Base-by-base conservation (phyloP, 1,140 invertebrate species). In the Listronotus bonariensis region DNA sequence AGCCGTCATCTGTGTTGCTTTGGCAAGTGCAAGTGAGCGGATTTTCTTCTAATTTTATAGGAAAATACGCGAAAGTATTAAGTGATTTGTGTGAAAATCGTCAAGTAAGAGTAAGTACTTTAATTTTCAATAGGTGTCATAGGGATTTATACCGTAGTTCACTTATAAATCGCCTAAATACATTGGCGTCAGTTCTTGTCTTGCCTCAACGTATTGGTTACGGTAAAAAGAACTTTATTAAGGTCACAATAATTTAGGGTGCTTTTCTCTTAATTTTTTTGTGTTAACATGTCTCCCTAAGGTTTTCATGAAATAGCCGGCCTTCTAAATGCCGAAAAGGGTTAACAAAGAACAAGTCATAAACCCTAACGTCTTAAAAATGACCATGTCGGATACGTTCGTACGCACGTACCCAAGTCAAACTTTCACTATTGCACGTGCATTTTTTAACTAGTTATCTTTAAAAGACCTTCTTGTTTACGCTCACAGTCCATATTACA, bases 1-100 rank as follows among this genome's bases (percentile, higher is more conserved):
- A 71, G 72, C 71, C 71, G 72, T 76, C 73, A 76, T 72, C 74
- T 75, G 75, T 76, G 71, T 72, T 73, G 74, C 72, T 72, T 75
- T 75, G 74, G 71, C 75, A 73, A 75, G 72, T 74, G 68, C 55
- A 68, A 38, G 60, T 61, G 57, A 70, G 65, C 46, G 46, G 57
- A 65, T 65, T 72, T 68, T 72, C 70, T 26, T 59, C 15, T 32
- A 60, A 61, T 71, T 64, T 67, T 68, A 43, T 70, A 68, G 68
- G 70, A 72, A 57, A 65, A 61, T 75, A 76, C 69, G 68, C 48
- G 32, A 38, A 65, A 68, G 49, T 72, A 72, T 64, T 59, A 20
- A 26, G 59, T 75, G 73, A 72, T 72, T 74, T 56, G 57, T 38
- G 38, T 36, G 26, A 34, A 57, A 61, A 52, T 59, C 60, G 31